Percentiles rank a stretch among this genome's conserved stretches.
Evolutionary conservation across 2,797 vertebrate species (phyloP).

Genomic region (Pristis pectinata): DNA sequence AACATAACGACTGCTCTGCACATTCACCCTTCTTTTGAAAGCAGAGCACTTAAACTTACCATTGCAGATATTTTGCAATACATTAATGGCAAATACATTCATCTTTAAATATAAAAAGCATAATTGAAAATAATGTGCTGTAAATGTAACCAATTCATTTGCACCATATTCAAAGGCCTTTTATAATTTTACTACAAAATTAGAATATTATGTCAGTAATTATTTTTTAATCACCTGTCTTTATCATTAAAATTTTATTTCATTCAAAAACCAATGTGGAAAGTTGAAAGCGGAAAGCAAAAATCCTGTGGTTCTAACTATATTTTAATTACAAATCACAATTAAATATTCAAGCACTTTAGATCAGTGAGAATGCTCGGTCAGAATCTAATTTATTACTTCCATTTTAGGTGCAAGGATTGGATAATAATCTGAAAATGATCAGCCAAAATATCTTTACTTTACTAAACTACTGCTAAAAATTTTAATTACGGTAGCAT

Average conservation of each 20-base stretch:
- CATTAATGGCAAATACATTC: constrained; percentile 30
- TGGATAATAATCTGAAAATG: constrained; percentile 98
- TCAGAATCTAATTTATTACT: constrained; percentile 99
- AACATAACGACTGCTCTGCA: constrained; percentile 20
- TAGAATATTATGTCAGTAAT: constrained; percentile 39
- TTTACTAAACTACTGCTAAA: constrained; percentile 99
- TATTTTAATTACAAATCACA: constrained; percentile 38
- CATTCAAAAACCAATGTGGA: constrained; percentile 36
- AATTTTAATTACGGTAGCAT: constrained; percentile 99
- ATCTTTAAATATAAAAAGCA: constrained; percentile 37
- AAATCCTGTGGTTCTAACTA: constrained; percentile 36
- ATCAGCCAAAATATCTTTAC: constrained; percentile 99
- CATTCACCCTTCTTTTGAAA: constrained; percentile 18
- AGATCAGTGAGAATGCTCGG: constrained; percentile 62
- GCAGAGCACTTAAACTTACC: constrained; percentile 11
- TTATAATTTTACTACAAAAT: constrained; percentile 37
- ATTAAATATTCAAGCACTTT: constrained; percentile 38
- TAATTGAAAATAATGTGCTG: constrained; percentile 37
- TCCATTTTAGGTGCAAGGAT: constrained; percentile 94
- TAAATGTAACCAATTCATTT: constrained; percentile 35
- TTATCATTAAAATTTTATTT: constrained; percentile 39
- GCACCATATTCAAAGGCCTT: constrained; percentile 34
- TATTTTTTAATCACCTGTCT: constrained; percentile 39
- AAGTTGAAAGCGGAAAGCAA: constrained; percentile 36
- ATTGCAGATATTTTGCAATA: constrained; percentile 24